Conservation (phyloP, 1,140 invertebrate genomes). For the Diachasmimorpha longicaudata region DNA sequence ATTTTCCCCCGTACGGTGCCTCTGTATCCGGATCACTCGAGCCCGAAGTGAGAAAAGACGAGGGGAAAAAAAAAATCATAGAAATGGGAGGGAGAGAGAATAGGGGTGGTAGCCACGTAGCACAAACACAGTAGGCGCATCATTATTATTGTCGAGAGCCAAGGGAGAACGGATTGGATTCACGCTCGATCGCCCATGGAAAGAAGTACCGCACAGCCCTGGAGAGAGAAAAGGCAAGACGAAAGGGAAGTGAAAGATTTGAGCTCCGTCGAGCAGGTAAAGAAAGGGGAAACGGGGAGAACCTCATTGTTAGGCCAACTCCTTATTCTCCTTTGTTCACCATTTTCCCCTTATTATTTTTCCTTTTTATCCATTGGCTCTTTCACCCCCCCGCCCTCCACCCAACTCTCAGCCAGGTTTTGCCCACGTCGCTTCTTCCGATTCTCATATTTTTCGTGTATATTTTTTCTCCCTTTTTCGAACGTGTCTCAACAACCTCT, state of each 20-base stretch:
- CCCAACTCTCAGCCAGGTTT: too few species aligned
- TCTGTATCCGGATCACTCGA: neutral
- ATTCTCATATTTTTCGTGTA: neutral
- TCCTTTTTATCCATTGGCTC: conserved; percentile 22
- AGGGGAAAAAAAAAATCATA: conserved; percentile 6
- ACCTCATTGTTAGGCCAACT: conserved; percentile 40
- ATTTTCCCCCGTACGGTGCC: neutral
- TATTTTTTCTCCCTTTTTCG: neutral
- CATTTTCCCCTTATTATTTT: conserved; percentile 11
- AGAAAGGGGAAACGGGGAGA: conserved; percentile 29
- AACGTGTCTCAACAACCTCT: conserved; percentile 18
- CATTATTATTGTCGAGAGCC: conserved; percentile 39
- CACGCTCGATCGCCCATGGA: conserved; percentile 42
- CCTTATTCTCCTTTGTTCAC: conserved; percentile 9
- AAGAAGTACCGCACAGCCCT: conserved; percentile 33
- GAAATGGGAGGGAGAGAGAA: conserved; percentile 4
- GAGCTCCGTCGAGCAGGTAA: conserved; percentile 41
- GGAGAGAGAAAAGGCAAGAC: neutral
- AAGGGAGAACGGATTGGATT: conserved; percentile 36
- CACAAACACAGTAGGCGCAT: conserved; percentile 37
- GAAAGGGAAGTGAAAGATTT: conserved; percentile 26
- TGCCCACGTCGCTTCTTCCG: neutral
- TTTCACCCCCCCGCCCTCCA: neutral
- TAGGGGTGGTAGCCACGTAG: conserved; percentile 20
- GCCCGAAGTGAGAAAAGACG: neutral